Percentiles rank a stretch among this genome's conserved stretches.
Evolutionary conservation across 2,888 invertebrate species (phyloP).

Genomic region (Sarcophaga variegata): DNA sequence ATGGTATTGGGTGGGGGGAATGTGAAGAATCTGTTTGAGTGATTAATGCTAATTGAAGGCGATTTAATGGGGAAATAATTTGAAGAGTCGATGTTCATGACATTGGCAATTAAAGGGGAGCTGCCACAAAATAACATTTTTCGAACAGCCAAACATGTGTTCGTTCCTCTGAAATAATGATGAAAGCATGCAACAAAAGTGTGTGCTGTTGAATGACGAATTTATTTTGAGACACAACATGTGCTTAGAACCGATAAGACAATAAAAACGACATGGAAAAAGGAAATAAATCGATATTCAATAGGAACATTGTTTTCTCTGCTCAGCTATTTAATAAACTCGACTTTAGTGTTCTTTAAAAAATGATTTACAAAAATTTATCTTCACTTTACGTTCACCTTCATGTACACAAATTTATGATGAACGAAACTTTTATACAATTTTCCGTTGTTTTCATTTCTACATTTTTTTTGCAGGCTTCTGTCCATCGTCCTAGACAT

Average conservation of each 20-base stretch:
- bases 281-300: no score
- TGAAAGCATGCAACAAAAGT: neutral
- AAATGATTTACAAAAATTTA: no score
- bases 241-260: no score
- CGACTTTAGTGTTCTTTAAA: no score
- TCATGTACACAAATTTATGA: no score
- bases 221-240: conserved; percentile 3
- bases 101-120: conserved; percentile 56
- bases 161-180: neutral
- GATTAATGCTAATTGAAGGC: conserved; percentile 68
- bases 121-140: conserved; percentile 7
- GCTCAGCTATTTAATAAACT: no score
- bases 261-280: no score
- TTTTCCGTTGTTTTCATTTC: conserved; percentile 13
- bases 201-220: conserved; percentile 15
- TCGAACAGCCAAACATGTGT: conserved; percentile 25
- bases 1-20: conserved; percentile 6
- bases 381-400: no score
- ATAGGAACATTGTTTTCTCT: no score
- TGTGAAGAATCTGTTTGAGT: conserved; percentile 52
- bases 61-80: conserved; percentile 39
- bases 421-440: conserved; percentile 55
- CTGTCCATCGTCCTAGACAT: conserved; percentile 77
- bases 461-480: conserved; percentile 72
- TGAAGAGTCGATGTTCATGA: conserved; percentile 48